Base-by-base conservation (phyloP, 2,888 invertebrate species). In the Autographa gamma region DNA sequence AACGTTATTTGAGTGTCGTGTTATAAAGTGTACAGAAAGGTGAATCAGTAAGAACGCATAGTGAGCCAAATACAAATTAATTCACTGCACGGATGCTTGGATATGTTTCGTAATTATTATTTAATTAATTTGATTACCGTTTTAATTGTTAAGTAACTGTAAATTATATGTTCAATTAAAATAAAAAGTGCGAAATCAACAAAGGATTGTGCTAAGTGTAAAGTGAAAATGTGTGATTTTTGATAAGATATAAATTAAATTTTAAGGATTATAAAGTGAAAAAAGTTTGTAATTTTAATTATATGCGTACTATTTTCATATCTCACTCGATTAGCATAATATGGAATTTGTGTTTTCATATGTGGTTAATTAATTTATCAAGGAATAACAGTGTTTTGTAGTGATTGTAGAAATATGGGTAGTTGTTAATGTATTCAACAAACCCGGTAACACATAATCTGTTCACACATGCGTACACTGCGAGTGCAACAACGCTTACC, bases 41-140 rank as follows among this genome's bases (percentile, higher is more conserved):
- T 25, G 25, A 2, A 25, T 25, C 1, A 25, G 25, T 25, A 25
- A n/a, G n/a, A 48, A 7, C 48, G 48, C 16, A 48, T n/a, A 48
- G n/a, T 48, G 48, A 48, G 5, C 48, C n/a, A 48, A 48, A 48
- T 48, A 48, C 11, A 11, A 48, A 48, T 48, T 48, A 48, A 48
- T 48, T 48, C n/a, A 48, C n/a, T 48, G 48, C 48, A 48, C 48
- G 48, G 48, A 48, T 48, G 48, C 48, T 48, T 48, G 48, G n/a
- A 48, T 48, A 48, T 32, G 25, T 32, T 31, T 58, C 31, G 31
- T 58, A 52, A 62, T 25, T 38, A 52, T 38, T 48, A 48, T 48
- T 48, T 48, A 48, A 48, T n/a, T 58, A 58, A 31, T 58, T 16
- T 25, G 25, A 25, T 58, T 32, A 48, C 48, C 48, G 48, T 48